Conservation (phyloP, 2,797 vertebrate genomes). For the Loris lydekkerianus region DNA sequence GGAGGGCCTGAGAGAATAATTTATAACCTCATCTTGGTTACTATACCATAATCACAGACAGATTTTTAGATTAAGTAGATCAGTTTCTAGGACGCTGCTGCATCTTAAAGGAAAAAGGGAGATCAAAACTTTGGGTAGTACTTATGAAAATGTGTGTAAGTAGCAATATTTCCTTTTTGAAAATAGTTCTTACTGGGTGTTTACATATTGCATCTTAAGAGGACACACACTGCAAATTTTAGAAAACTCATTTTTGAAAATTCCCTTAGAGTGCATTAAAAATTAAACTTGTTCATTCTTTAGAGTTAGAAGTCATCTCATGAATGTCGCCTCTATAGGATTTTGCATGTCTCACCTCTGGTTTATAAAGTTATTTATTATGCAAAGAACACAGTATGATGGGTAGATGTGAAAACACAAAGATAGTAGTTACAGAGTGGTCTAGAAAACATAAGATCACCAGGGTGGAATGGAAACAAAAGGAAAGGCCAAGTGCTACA, state of each 20-base stretch:
- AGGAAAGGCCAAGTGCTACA: not conserved
- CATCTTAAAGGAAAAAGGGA: slow-evolving; percentile 41
- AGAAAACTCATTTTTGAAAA: slow-evolving; percentile 65
- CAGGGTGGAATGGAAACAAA: slow-evolving; percentile 3
- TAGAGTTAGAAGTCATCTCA: not conserved
- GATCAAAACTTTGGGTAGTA: not conserved
- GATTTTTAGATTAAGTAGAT: slow-evolving; percentile 69
- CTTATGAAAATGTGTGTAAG: slow-evolving; percentile 42
- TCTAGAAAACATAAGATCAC: not conserved
- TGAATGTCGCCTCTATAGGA: slow-evolving; percentile 33
- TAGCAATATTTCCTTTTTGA: not conserved
- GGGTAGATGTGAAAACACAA: slow-evolving; percentile 12
- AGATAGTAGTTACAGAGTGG: not conserved
- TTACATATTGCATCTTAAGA: slow-evolving; percentile 65
- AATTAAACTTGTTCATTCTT: slow-evolving; percentile 27
- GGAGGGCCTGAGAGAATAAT: slow-evolving; percentile 35
- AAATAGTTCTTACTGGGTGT: not conserved
- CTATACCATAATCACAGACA: slow-evolving; percentile 21
- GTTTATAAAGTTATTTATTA: slow-evolving; percentile 56
- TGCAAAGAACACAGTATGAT: slow-evolving; percentile 30
- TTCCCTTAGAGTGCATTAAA: slow-evolving; percentile 43
- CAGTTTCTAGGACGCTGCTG: slow-evolving; percentile 25
- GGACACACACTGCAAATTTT: slow-evolving; percentile 31
- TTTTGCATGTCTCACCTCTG: slow-evolving; percentile 9
- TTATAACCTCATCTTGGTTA: slow-evolving; percentile 49